Conservation (phyloP, 2,113 vertebrate species). For the Argyrosomus japonicus region DNA sequence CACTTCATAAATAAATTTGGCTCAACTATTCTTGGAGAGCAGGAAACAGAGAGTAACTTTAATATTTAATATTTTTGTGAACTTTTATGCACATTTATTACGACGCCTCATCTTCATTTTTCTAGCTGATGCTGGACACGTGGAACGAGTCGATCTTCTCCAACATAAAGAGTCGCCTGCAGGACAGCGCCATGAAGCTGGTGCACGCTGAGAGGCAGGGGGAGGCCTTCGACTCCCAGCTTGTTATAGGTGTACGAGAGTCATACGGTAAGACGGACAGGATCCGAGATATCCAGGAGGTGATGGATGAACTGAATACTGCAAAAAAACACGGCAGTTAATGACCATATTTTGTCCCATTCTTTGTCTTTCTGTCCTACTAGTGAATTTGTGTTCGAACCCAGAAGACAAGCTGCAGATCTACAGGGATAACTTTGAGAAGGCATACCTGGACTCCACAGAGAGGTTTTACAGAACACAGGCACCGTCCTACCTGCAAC, state of each 20-base stretch:
- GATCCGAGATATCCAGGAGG: background rate
- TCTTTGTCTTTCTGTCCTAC: background rate
- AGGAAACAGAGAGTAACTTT: background rate
- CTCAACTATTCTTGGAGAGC: background rate
- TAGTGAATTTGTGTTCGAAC: conserved; percentile 98
- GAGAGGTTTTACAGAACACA: conserved; percentile 99
- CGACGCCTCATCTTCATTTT: background rate
- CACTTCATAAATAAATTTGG: background rate
- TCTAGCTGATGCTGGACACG: conserved; percentile 96
- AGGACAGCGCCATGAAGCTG: conserved; percentile 98
- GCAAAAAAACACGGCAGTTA: background rate
- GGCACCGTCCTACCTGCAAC: conserved; percentile 96
- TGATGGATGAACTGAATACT: background rate
- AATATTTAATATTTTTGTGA: background rate
- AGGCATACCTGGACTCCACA: conserved; percentile 97
- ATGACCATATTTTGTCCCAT: background rate
- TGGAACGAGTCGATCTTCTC: conserved; percentile 99
- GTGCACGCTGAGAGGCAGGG: conserved; percentile 96
- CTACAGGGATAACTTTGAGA: conserved; percentile 99
- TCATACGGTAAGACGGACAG: conserved; percentile 88
- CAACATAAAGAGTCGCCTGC: conserved; percentile 97
- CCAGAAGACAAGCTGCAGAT: conserved; percentile 98
- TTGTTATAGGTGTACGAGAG: conserved; percentile 96
- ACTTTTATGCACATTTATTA: background rate
- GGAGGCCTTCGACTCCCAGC: conserved; percentile 97